Evolutionary conservation across 2,113 vertebrate species (phyloP).

Genomic region (Caracal caracal): DNA sequence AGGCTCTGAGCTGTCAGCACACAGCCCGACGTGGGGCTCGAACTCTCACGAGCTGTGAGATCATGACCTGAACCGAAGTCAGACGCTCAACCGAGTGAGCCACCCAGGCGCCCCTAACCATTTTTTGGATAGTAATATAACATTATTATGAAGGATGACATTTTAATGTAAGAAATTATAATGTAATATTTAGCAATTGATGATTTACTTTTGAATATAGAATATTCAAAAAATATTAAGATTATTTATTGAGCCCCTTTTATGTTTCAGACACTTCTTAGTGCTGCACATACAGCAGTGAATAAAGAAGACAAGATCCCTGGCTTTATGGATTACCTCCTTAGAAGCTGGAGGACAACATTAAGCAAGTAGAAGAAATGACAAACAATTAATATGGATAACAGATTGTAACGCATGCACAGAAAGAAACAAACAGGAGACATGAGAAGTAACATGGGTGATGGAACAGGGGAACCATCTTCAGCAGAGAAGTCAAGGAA

Average conservation of each 20-base stretch:
- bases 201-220: neutral
- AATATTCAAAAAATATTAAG: neutral
- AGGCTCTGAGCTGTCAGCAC: too few relatives aligned
- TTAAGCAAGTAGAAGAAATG: neutral
- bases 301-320: neutral
- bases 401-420: neutral
- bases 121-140: neutral
- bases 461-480: too few relatives aligned
- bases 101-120: neutral
- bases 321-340: neutral
- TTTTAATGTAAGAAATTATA: neutral
- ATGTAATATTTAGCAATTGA: neutral
- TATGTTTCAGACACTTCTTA: neutral
- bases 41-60: too few relatives aligned
- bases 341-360: neutral
- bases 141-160: neutral
- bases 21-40: fast-evolving
- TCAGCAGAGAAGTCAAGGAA: neutral
- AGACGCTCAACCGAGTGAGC: too few relatives aligned
- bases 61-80: too few relatives aligned
- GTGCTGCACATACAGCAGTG: neutral
- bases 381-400: neutral
- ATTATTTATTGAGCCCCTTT: neutral
- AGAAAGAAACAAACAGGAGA: neutral
- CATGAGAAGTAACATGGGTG: neutral